A percentile compares a stretch with the other conserved stretches of the same genome.
Conservation (phyloP, 2,888 invertebrate species). For the Tubulanus polymorphus region DNA sequence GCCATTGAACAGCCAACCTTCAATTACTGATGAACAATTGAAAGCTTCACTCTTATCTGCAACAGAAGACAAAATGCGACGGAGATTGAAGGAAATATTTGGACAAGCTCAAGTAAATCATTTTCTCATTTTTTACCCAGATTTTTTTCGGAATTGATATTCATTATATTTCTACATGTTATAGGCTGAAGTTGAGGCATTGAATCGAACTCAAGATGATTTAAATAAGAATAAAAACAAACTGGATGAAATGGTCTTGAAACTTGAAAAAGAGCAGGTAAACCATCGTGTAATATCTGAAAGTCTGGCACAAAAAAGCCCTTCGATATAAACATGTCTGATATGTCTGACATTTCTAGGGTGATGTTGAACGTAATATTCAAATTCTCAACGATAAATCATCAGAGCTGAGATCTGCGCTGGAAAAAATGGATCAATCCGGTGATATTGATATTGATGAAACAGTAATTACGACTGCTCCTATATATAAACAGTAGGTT, state of each 20-base stretch:
- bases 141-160: too few species aligned
- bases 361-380: constrained; percentile 80
- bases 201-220: constrained; percentile 49
- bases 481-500: constrained; percentile 85
- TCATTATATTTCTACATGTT: too few species aligned
- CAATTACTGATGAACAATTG: constrained; percentile 81
- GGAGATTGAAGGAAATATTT: constrained; percentile 82
- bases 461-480: constrained; percentile 93
- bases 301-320: too few species aligned
- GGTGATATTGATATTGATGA: constrained; percentile 76
- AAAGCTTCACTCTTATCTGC: constrained; percentile 89
- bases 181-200: constrained; percentile 52
- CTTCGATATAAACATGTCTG: too few species aligned
- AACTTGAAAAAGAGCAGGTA: constrained; percentile 58
- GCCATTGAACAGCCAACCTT: constrained; percentile 1
- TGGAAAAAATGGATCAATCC: constrained; percentile 39
- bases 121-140: too few species aligned
- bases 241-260: constrained; percentile 71
- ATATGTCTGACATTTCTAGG: constrained; percentile 51
- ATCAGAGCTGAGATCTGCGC: constrained; percentile 39
- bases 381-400: constrained; percentile 68
- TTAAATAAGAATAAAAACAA: constrained; percentile 69
- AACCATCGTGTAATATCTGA: not conserved
- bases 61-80: constrained; percentile 86
- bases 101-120: constrained; percentile 70